Evolutionary conservation across 2,797 vertebrate genomes (phyloP).

Genomic region (Peromyscus nudipes): DNA sequence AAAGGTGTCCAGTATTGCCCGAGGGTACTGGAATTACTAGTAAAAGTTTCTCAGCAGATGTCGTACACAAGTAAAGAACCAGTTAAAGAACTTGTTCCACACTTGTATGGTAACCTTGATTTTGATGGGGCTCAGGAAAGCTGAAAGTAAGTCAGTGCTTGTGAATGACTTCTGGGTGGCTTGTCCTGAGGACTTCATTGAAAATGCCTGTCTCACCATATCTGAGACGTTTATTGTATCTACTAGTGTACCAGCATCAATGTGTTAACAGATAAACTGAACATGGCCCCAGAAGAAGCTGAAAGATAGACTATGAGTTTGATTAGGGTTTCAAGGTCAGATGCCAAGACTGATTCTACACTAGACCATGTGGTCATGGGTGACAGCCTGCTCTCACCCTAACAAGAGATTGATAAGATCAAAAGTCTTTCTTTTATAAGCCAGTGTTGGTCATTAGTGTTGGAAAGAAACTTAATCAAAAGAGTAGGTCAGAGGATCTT

Average conservation of each 20-base stretch:
- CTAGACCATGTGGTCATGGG: neutral
- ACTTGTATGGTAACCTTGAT: neutral
- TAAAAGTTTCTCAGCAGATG: constrained; percentile 98
- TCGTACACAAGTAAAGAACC: constrained; percentile 94
- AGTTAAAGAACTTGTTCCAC: constrained; percentile 82
- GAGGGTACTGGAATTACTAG: constrained; percentile 96
- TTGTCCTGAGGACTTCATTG: constrained; percentile 98
- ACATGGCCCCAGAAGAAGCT: constrained; percentile 85
- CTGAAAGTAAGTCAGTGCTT: constrained; percentile 87
- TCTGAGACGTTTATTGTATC: constrained; percentile 98
- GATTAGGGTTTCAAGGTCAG: neutral
- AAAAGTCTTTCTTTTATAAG: neutral
- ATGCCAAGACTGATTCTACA: neutral
- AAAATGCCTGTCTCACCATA: constrained; percentile 97
- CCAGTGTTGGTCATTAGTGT: neutral
- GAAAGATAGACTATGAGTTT: constrained; percentile 11
- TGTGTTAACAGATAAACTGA: neutral
- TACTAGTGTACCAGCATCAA: constrained; percentile 98
- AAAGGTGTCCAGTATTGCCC: constrained; percentile 86
- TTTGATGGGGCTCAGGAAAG: neutral
- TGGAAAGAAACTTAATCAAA: neutral
- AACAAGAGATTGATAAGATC: neutral
- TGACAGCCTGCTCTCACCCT: neutral
- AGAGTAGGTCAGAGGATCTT: neutral
- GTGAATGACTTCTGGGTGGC: constrained; percentile 98